Evolutionary conservation across 1,140 invertebrate genomes (phyloP), one percentile per base, ranked within the genome.

Genomic region (Leptinotarsa defecta): DNA sequence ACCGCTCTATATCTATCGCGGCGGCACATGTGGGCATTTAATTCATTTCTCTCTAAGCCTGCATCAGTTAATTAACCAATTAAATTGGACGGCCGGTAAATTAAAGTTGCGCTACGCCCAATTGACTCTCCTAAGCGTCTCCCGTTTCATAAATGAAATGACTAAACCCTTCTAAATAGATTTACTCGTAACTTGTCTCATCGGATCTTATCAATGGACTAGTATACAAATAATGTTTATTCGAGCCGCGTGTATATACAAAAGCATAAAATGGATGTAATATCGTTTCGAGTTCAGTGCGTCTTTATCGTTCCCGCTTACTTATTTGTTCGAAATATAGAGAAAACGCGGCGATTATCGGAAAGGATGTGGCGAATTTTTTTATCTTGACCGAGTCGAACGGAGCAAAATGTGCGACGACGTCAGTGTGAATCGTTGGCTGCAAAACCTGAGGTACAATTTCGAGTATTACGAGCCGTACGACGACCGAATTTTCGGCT

Each of bases 381-480:
- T 19, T 61, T 57, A 71, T 71, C 70, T 71, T 57, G 49, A 20
- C 15, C n/a, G 52, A 57, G 52, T 57, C 52, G n/a, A 62, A 15
- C 57, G 57, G 61, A 52, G 49, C 70, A 71, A 71, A 71, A 71
- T 71, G 70, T 57, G 70, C 52, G 70, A 71, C 70, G 72, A 76
- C 69, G 65, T 72, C 75, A 78, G 76, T 72, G 75, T 78, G 57
- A 76, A 73, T 74, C 74, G 75, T 65, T 78, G 77, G 77, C 48
- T 78, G 75, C 48, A 67, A 74, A 73, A 70, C 62, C 65, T 78
- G 11, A 67, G 77, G 71, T 74, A 65, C 48, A 71, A 70, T 48
- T 74, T 75, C 49, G 77, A 78, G 62, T 76, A 76, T 73, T 78
- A 78, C 77, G 77, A 78, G 67, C 63, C 76, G 27, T 71, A 61